Evolutionary conservation across 2,888 invertebrate species (phyloP).

Genomic region (Prionchulus punctatus): DNA sequence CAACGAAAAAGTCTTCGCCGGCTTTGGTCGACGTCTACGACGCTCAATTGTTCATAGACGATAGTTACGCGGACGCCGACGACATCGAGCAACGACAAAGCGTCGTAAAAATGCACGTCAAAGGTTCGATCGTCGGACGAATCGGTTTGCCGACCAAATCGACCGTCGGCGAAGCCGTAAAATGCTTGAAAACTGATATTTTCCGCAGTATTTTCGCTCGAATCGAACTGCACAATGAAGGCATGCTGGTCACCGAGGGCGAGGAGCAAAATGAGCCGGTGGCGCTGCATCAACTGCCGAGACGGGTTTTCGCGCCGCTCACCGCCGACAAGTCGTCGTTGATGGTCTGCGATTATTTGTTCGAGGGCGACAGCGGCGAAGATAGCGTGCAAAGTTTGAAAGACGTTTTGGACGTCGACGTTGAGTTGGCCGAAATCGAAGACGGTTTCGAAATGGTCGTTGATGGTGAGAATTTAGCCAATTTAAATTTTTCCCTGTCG

Average conservation of each 20-base stretch:
- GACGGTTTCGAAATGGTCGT: no score
- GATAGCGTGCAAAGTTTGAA: slow-evolving; percentile 4
- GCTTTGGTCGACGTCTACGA: no score
- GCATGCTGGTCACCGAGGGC: slow-evolving; percentile 4
- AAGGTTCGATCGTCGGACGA: background rate
- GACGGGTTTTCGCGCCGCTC: slow-evolving; percentile 2
- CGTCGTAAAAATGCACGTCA: no score
- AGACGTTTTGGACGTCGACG: slow-evolving; percentile 4
- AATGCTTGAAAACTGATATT: background rate
- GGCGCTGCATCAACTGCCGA: slow-evolving; percentile 9
- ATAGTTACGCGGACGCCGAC: no score
- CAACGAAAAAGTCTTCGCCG: no score
- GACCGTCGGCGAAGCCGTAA: background rate
- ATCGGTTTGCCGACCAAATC: background rate
- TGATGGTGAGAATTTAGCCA: no score
- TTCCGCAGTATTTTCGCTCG: background rate
- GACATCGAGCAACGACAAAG: no score
- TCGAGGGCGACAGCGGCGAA: slow-evolving; percentile 3
- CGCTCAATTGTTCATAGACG: no score
- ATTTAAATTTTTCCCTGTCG: no score
- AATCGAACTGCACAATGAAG: slow-evolving; percentile 7
- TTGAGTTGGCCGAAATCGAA: background rate
- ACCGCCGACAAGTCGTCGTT: background rate
- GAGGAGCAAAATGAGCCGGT: no score
- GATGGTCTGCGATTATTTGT: slow-evolving; percentile 10